Conservation (phyloP, 2,797 vertebrate genomes). For the Micropoecilia bifurca region DNA sequence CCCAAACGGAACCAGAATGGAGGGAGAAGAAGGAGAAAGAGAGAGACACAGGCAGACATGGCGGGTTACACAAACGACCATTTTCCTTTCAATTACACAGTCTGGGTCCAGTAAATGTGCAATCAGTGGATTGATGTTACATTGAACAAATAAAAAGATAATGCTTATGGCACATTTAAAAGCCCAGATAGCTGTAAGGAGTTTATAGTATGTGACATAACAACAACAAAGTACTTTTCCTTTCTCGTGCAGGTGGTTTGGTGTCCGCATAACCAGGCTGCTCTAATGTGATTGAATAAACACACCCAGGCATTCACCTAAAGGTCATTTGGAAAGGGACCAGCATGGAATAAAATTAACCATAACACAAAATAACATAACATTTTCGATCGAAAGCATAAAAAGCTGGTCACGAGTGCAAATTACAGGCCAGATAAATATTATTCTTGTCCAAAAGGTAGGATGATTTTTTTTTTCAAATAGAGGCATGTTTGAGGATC, state of each 20-base stretch:
- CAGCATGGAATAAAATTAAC: constrained; percentile 67
- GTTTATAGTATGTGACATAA: constrained; percentile 18
- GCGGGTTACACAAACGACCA: constrained; percentile 56
- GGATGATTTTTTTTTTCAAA: constrained; percentile 31
- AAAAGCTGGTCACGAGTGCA: constrained; percentile 36
- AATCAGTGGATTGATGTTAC: constrained; percentile 15
- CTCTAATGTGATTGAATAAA: constrained; percentile 73
- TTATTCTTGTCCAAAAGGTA: constrained; percentile 34
- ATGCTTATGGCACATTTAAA: constrained; percentile 25
- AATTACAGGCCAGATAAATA: constrained; percentile 45
- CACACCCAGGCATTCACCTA: constrained; percentile 52
- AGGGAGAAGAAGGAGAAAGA: constrained; percentile 6
- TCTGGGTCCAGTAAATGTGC: constrained; percentile 41
- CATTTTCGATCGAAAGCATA: constrained; percentile 50
- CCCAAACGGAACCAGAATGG: constrained; percentile 59
- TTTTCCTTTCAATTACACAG: constrained; percentile 58
- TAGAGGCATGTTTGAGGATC: constrained; percentile 33
- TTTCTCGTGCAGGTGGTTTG: constrained; percentile 57
- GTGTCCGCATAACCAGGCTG: constrained; percentile 56
- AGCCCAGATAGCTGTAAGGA: constrained; percentile 25
- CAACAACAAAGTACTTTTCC: constrained; percentile 4
- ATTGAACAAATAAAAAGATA: constrained; percentile 18
- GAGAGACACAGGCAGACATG: constrained; percentile 7
- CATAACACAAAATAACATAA: constrained; percentile 56
- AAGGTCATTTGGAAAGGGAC: constrained; percentile 63